Evolutionary conservation across 2,888 invertebrate species (phyloP).

Genomic region (Campopleginae sp.): DNA sequence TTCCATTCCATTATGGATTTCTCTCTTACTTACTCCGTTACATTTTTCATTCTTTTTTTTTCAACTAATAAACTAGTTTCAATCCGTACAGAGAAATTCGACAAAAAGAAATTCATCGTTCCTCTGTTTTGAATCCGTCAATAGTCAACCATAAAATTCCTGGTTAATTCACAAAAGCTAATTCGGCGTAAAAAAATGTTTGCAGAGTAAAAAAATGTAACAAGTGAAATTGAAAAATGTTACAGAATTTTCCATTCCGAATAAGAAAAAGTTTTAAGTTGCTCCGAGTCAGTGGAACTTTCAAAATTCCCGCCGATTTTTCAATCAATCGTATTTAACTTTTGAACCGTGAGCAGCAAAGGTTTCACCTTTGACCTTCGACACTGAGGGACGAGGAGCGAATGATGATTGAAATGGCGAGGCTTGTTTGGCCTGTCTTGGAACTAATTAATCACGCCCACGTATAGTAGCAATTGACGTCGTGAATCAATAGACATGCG

Average conservation of each 20-base stretch:
- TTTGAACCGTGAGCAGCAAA: neutral
- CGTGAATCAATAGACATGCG: neutral
- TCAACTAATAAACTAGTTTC: neutral
- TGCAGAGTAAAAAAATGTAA: neutral
- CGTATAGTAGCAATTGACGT: neutral
- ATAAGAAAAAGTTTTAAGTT: neutral
- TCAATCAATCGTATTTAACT: neutral
- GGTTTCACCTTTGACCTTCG: neutral
- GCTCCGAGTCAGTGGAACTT: neutral
- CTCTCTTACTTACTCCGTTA: constrained; percentile 21
- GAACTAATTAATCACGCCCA: neutral
- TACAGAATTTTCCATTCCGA: neutral
- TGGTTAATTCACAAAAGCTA: neutral
- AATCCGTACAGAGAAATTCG: neutral
- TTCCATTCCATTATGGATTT: constrained; percentile 36
- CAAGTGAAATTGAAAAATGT: neutral
- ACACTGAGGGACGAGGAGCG: neutral
- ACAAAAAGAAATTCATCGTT: neutral
- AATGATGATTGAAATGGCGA: neutral
- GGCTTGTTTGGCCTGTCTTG: neutral
- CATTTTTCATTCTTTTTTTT: neutral
- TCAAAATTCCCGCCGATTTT: neutral
- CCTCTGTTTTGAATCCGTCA: neutral
- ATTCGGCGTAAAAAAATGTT: neutral
- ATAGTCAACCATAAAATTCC: neutral